Conservation (phyloP, 1,140 invertebrate species). For the Mamestra configurata region DNA sequence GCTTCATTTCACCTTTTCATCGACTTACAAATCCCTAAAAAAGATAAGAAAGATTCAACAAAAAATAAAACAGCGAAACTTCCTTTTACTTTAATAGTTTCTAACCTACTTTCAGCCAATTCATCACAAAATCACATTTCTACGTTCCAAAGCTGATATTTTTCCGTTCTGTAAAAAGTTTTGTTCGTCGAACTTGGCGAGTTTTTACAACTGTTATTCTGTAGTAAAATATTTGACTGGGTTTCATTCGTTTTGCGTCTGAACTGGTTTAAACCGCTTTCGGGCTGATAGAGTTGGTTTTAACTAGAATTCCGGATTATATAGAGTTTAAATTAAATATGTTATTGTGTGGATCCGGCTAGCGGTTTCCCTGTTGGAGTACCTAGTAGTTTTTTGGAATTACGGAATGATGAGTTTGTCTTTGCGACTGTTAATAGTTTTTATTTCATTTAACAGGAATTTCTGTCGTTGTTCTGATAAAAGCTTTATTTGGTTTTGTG, state of each 20-base stretch:
- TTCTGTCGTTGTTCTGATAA: too few relatives aligned
- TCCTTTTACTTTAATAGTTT: slow-evolving; percentile 6
- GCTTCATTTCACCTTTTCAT: not conserved
- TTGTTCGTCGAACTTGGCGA: slow-evolving; percentile 3
- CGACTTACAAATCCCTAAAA: not conserved
- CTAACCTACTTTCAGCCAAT: slow-evolving; percentile 7
- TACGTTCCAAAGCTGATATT: slow-evolving; percentile 8
- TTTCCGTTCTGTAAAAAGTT: slow-evolving; percentile 10
- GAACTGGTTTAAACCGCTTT: slow-evolving; percentile 39
- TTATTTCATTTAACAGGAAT: too few relatives aligned
- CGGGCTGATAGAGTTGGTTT: slow-evolving; percentile 16
- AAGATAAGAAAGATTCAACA: not conserved
- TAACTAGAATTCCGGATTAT: slow-evolving; percentile 25
- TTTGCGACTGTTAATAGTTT: not conserved
- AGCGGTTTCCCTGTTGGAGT: not conserved
- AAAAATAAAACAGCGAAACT: not conserved
- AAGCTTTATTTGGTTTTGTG: too few relatives aligned
- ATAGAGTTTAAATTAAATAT: slow-evolving; percentile 27
- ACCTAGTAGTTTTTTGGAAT: not conserved
- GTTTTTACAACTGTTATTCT: slow-evolving; percentile 8
- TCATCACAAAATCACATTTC: slow-evolving; percentile 39
- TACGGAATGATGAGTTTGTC: not conserved
- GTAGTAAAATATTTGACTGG: slow-evolving; percentile 37
- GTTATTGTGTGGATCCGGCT: slow-evolving; percentile 1
- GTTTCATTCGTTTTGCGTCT: slow-evolving; percentile 9